Base-by-base conservation (phyloP, 2,888 invertebrate species). In the Agapostemon virescens region DNA sequence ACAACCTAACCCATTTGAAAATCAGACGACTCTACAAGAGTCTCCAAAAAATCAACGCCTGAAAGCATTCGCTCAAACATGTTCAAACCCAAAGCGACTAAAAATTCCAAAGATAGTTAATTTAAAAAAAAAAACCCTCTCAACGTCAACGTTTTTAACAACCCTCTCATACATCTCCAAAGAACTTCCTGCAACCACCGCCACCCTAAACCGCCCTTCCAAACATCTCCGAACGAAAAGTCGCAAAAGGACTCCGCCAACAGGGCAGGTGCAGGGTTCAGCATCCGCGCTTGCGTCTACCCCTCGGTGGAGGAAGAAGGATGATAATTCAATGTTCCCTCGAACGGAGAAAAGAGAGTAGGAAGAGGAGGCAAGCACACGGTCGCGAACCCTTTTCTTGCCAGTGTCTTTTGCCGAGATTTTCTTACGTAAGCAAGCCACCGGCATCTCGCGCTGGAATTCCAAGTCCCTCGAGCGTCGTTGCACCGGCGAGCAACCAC, bases 341-440 rank as follows among this genome's bases (percentile, higher is more conserved):
- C 61, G 61, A 61, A 33, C 61, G 61, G 69, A 52, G 40, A 71
- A 26, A 58, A 64, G 58, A 30, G 40, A 36, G 69, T 33, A 69
- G 58, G 40, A 61, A 33, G 61, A 61, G 61, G 61, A 61, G 58
- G 58, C 58, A 30, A 61, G 58, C 58, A 33, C 70, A 49, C 66
- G 45, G 55, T 64, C 45, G 67, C 67, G 81, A 77, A 79, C 77
- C 79, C 80, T 80, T 86, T 86, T 85, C 87, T 87, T 86, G 77
- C 79, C 23, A 7, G 49, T 49, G 78, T 38, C 82, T 86, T 75
- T 87, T 81, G 83, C 82, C 76, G 71, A 73, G 87, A 85, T 87
- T 87, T 85, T 87, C 85, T 87, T 87, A 87, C 85, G 87, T 87
- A 87, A 87, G 84, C 84, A 81, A 77, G 75, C 84, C 86, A 73